Percentiles rank a stretch among this genome's conserved stretches.
Conservation (phyloP, 1,140 invertebrate species). For the Tetragnatha versicolor region DNA sequence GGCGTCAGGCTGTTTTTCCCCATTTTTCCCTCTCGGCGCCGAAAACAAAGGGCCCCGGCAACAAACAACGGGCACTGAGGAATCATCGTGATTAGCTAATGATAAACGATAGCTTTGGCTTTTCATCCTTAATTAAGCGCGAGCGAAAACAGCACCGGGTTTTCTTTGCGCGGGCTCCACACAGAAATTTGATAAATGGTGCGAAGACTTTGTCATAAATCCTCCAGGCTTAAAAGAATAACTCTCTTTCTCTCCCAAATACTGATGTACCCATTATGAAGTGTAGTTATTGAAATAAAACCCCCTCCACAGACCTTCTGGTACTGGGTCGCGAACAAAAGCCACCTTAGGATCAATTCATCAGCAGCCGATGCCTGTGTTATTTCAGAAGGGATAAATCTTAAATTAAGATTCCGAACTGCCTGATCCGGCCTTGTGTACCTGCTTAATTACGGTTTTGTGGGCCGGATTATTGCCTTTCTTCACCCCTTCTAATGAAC, state of each 20-base stretch:
- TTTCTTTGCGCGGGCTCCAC: slow-evolving; percentile 24
- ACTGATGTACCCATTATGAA: slow-evolving; percentile 49
- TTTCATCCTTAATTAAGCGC: slow-evolving; percentile 54
- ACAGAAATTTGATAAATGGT: slow-evolving; percentile 41
- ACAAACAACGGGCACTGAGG: slow-evolving; percentile 31
- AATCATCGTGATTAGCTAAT: slow-evolving; percentile 48
- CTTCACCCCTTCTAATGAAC: too few relatives aligned
- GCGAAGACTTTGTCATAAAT: slow-evolving; percentile 51
- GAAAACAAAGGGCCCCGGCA: slow-evolving; percentile 38
- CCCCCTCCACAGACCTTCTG: slow-evolving; percentile 36
- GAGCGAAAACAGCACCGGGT: slow-evolving; percentile 13
- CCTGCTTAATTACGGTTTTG: slow-evolving; percentile 31
- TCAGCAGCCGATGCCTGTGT: slow-evolving; percentile 18
- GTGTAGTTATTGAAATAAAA: slow-evolving; percentile 53
- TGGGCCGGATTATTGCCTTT: slow-evolving; percentile 7
- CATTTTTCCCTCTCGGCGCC: neutral
- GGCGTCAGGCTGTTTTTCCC: slow-evolving; percentile 29
- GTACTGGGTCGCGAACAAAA: slow-evolving; percentile 31
- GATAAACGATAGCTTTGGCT: slow-evolving; percentile 52
- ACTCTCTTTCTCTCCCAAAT: slow-evolving; percentile 20
- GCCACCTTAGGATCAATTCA: slow-evolving; percentile 41
- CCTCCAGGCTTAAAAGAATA: slow-evolving; percentile 49
- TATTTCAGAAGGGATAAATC: slow-evolving; percentile 42
- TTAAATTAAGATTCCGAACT: slow-evolving; percentile 33
- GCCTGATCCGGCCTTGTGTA: slow-evolving; percentile 4